Evolutionary conservation across 2,113 vertebrate genomes (phyloP).

Genomic region (Cavia porcellus): DNA sequence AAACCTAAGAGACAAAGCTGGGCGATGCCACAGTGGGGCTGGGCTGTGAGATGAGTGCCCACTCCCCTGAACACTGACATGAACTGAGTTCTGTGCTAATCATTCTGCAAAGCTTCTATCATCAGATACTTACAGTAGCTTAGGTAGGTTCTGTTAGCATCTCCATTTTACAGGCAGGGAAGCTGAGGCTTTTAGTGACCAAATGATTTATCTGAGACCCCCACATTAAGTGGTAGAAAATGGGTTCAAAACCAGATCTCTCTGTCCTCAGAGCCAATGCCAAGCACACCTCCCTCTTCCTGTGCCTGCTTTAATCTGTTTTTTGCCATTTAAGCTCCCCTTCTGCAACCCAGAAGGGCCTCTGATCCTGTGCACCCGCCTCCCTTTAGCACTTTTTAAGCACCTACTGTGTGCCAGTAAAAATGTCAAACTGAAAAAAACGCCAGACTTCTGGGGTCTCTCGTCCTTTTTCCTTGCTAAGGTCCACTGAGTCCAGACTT

Average conservation of each 20-base stretch:
- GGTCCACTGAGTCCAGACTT: background rate
- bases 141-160: background rate
- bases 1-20: background rate
- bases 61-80: background rate
- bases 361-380: too few relatives aligned
- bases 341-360: background rate
- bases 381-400: background rate
- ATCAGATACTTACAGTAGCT: background rate
- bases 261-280: background rate
- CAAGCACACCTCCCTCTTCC: background rate
- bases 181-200: background rate
- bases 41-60: background rate
- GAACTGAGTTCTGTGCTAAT: background rate
- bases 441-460: too few relatives aligned
- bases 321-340: background rate
- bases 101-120: background rate
- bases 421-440: too few relatives aligned
- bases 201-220: background rate
- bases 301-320: background rate
- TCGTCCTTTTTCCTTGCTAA: background rate
- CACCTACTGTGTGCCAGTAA: background rate
- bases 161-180: background rate
- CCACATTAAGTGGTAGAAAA: background rate
- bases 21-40: background rate
- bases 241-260: background rate